Percentiles rank a stretch among this genome's conserved stretches.
These are phyloP conservation scores for Rhyacichthys aspro DNA, from an alignment of 2,797 vertebrate genomes.

Conservation along the genomic window DNA sequence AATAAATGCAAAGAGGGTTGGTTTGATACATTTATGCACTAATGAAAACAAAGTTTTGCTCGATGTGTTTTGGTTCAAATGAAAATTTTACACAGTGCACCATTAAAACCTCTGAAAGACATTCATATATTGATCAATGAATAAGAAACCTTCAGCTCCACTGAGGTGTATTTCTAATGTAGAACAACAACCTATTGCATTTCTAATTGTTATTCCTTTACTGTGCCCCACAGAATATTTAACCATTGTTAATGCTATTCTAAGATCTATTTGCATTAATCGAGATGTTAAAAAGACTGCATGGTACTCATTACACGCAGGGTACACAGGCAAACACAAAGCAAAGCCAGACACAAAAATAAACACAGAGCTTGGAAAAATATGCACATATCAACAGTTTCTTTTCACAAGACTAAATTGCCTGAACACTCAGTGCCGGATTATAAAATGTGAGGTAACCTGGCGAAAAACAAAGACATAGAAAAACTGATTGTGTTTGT, in stretches of 20 bases:
- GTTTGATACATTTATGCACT: too few species aligned
- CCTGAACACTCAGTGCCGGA: background rate
- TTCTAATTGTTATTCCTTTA: slow-evolving; percentile 27
- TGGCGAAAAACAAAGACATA: slow-evolving; percentile 20
- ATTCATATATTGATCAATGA: slow-evolving; percentile 44
- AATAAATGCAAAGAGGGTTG: too few species aligned
- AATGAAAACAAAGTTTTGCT: too few species aligned
- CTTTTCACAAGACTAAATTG: slow-evolving; percentile 23
- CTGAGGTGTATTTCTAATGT: slow-evolving; percentile 32
- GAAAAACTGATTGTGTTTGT: slow-evolving; percentile 44
- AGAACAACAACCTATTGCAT: slow-evolving; percentile 27
- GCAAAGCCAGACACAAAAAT: slow-evolving; percentile 24
- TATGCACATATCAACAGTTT: slow-evolving; percentile 34
- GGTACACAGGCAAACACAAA: slow-evolving; percentile 19
- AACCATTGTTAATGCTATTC: slow-evolving; percentile 44
- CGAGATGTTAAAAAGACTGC: slow-evolving; percentile 36
- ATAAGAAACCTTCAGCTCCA: slow-evolving; percentile 36
- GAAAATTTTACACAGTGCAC: slow-evolving; percentile 50
- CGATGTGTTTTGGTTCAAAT: too few species aligned
- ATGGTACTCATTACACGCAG: slow-evolving; percentile 36
- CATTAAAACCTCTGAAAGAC: slow-evolving; percentile 64
- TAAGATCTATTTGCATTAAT: slow-evolving; percentile 56
- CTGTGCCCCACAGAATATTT: slow-evolving; percentile 32
- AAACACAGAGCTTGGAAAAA: slow-evolving; percentile 19
- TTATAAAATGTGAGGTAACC: slow-evolving; percentile 10